Base-by-base conservation (phyloP, 2,888 invertebrate genomes). In the Augochlorella aurata region DNA sequence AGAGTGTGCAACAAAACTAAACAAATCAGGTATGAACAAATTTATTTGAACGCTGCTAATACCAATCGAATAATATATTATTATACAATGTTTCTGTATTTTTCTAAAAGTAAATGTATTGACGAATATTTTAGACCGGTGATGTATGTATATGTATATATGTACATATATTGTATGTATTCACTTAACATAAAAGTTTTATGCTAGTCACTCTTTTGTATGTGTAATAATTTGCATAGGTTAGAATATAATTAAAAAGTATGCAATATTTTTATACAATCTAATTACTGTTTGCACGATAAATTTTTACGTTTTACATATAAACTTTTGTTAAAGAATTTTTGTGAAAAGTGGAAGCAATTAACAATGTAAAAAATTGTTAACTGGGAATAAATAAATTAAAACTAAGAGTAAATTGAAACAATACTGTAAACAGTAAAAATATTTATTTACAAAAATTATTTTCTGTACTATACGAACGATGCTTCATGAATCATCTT, bases 371-470 rank as follows among this genome's bases (percentile, higher is more conserved):
- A 38, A 8, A 24, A 44, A 14, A 21, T 21, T 49, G 52, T 52
- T 47, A 54, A 54, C 10, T 47, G 38, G 45, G 29, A 47, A 38
- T 72, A 47, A 9, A 45, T 54, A 29, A 45, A 29, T 69, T 61
- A n/a, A 7, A 45, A 70, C 44, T 58, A 65, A 18, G 16, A 70
- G 21, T 71, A 66, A 58, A 66, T 52, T 24, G 0, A 12, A 61
- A 38, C 7, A n/a, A 63, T 58, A n/a, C 54, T 49, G n/a, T 16
- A 44, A 44, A 47, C 24, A 54, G 58, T 66, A 58, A 14, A 45
- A 66, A 68, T 68, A 47, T 63, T 80, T 68, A 80, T 77, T 80
- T 47, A 38, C 16, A 44, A 68, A 80, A 77, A 12, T 80, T 10
- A 49, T 16, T 18, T 50, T 71, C 24, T 16, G 52, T 10, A 68